These are phyloP conservation scores for Drosophila setosimentum DNA, from an alignment of 2,888 invertebrate genomes.

Conservation along the genomic window DNA sequence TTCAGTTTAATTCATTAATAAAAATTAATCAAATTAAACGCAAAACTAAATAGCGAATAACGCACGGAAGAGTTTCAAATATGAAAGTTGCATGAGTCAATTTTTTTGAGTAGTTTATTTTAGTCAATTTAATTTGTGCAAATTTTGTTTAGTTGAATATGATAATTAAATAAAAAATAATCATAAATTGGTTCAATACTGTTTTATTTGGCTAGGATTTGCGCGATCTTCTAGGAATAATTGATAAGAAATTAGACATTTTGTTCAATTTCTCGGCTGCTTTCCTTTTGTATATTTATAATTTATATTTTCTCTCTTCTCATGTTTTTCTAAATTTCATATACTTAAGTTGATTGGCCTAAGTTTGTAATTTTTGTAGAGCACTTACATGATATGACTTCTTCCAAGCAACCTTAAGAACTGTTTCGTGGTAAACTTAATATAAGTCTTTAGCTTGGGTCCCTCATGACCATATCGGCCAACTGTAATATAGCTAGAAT, in stretches of 20 bases:
- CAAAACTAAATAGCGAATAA: constrained; percentile 44
- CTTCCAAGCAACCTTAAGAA: too few species aligned
- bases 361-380: not conserved
- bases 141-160: constrained; percentile 68
- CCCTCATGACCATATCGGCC: too few species aligned
- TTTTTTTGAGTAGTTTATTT: constrained; percentile 57
- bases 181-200: constrained; percentile 36
- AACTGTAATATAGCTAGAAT: too few species aligned
- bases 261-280: not conserved
- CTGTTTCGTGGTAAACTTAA: too few species aligned
- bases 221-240: constrained; percentile 16
- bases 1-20: constrained; percentile 57
- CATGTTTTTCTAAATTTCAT: not conserved
- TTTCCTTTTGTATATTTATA: not conserved
- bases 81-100: constrained; percentile 36
- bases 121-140: constrained; percentile 64
- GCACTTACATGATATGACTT: not conserved
- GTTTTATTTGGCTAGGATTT: constrained; percentile 1
- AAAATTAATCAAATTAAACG: not conserved
- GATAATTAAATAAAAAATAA: constrained; percentile 58
- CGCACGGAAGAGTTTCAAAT: constrained; percentile 30
- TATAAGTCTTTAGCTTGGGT: too few species aligned
- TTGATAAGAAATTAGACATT: not conserved
- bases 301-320: too few species aligned
- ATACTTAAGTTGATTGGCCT: not conserved